Percentiles rank a stretch among this genome's conserved stretches.
phyloP scores from a whole-genome alignment of 53 echinoderm and acorn worm genomes.

The Echinometra lucunter region DNA sequence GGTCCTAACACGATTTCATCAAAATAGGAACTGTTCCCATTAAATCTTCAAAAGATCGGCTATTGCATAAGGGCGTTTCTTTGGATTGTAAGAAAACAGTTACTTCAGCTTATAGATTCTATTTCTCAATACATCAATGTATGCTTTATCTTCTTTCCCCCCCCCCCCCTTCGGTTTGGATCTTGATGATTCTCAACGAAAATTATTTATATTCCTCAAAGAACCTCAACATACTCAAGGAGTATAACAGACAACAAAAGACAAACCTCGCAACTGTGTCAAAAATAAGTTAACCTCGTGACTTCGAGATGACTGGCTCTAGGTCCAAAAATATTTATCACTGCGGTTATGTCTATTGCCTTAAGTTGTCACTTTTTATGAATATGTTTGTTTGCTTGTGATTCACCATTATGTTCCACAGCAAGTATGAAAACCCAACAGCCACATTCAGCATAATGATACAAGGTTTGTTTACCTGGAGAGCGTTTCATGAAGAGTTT shows the following conservation, averaged over 20 bases:
- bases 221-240: background rate
- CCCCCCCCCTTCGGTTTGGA: background rate
- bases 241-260: background rate
- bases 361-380: background rate
- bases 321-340: too few species aligned
- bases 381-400: background rate
- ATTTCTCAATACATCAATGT: too few species aligned
- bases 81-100: too few species aligned
- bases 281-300: background rate
- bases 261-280: background rate
- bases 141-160: too few species aligned
- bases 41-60: too few species aligned
- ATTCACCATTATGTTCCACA: background rate
- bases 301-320: background rate
- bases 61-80: too few species aligned
- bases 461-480: too few species aligned
- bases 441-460: background rate
- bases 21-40: too few species aligned
- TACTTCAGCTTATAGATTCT: too few species aligned
- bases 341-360: background rate
- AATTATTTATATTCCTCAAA: background rate
- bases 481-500: too few species aligned
- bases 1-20: too few species aligned
- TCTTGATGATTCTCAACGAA: background rate
- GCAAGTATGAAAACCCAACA: too few species aligned